These are phyloP conservation scores for Chanos chanos DNA, from an alignment of 2,797 vertebrate species.

Conservation along the genomic window DNA sequence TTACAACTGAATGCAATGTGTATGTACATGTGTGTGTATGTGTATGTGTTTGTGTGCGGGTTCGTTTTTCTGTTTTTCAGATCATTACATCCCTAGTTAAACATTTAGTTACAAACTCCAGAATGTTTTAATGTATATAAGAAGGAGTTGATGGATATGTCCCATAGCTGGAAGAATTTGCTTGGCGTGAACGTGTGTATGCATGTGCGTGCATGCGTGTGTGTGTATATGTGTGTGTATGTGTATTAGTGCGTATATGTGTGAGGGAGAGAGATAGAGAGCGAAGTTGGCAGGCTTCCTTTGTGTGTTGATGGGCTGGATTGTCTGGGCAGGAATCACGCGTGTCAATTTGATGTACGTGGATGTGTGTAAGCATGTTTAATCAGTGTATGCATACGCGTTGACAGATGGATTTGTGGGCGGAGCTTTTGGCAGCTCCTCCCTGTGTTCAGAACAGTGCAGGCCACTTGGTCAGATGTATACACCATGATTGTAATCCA, in stretches of 20 bases:
- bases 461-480: not conserved
- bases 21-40: not conserved
- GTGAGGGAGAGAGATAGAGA: not conserved
- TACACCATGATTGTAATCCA: constrained; percentile 10
- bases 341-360: not conserved
- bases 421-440: too few relatives aligned
- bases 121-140: not conserved
- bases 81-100: too few relatives aligned
- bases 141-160: not conserved
- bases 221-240: not conserved
- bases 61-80: not conserved
- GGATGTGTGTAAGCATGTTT: not conserved
- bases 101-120: not conserved
- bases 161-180: not conserved
- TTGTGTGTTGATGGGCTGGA: not conserved
- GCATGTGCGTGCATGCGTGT: not conserved
- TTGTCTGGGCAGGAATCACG: not conserved
- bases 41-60: not conserved
- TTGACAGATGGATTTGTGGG: too few relatives aligned
- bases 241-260: not conserved
- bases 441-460: not conserved
- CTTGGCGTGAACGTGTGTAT: not conserved
- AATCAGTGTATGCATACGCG: too few relatives aligned
- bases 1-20: too few relatives aligned
- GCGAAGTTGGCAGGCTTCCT: not conserved